A percentile compares a stretch with the other conserved stretches of the same genome.
phyloP scores from a whole-genome alignment of 2,797 vertebrate species.

The Enteromius paludinosus region DNA sequence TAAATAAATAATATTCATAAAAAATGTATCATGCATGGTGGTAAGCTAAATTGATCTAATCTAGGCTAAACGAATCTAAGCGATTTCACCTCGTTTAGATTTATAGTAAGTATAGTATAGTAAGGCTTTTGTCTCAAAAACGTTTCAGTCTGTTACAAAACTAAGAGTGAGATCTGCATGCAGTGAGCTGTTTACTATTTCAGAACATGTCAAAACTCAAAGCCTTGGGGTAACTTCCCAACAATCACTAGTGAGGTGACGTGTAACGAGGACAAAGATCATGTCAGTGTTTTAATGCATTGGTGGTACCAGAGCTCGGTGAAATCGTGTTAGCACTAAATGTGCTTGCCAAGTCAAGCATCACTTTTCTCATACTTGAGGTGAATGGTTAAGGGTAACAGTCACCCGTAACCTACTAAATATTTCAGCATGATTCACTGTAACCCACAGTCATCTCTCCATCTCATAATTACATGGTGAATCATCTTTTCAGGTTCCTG shows the following conservation, averaged over 20 bases:
- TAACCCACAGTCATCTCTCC: neutral
- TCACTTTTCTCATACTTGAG: neutral
- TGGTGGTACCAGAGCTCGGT: neutral
- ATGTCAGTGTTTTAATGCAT: neutral
- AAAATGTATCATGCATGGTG: neutral
- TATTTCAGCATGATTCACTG: neutral
- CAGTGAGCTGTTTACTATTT: neutral
- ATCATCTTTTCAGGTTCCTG: neutral
- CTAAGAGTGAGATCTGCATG: neutral
- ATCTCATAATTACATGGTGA: neutral
- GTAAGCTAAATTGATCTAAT: neutral
- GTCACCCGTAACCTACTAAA: neutral
- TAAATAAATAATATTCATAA: neutral
- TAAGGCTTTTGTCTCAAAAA: neutral
- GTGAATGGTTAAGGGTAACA: neutral
- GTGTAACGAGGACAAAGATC: neutral
- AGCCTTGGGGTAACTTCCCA: neutral
- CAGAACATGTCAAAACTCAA: slow-evolving; percentile 4
- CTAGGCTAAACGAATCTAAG: neutral
- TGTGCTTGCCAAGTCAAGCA: neutral
- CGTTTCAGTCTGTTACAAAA: neutral
- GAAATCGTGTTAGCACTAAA: neutral
- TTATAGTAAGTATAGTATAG: too few relatives aligned
- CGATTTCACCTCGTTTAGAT: neutral
- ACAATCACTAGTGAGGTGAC: neutral